Conservation (phyloP, 2,888 invertebrate genomes). For the Oscheius sp. region DNA sequence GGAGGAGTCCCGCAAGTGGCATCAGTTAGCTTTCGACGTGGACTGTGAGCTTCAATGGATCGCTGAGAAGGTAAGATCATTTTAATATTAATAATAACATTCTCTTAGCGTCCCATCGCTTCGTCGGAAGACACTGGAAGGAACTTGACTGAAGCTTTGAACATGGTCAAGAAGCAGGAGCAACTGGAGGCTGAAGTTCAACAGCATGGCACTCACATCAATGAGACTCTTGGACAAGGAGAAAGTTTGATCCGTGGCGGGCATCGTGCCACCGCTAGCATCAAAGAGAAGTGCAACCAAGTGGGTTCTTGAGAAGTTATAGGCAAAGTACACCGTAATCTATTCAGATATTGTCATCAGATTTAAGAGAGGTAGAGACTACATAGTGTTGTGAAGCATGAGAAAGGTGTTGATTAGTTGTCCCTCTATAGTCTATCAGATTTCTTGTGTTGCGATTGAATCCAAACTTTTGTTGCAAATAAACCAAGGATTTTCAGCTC, state of each 20-base stretch:
- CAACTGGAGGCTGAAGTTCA: constrained; percentile 88
- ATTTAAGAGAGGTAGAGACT: constrained; percentile 16
- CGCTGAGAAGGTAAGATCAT: constrained; percentile 80
- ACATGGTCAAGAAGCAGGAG: constrained; percentile 89
- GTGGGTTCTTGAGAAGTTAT: constrained; percentile 73
- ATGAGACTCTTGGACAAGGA: constrained; percentile 86
- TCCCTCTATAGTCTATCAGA: neutral
- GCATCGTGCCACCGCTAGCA: constrained; percentile 86
- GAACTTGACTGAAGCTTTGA: constrained; percentile 91
- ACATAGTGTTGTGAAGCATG: constrained; percentile 9
- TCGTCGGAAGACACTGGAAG: constrained; percentile 82
- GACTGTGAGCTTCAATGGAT: constrained; percentile 95
- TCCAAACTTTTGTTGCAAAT: neutral
- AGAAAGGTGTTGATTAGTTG: constrained; percentile 5
- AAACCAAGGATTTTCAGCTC: constrained; percentile 38
- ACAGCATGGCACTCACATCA: constrained; percentile 87
- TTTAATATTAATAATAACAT: neutral
- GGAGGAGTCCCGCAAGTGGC: constrained; percentile 88
- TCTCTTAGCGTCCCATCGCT: constrained; percentile 80
- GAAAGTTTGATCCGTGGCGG: constrained; percentile 82
- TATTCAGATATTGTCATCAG: constrained; percentile 15
- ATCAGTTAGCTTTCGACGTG: constrained; percentile 92
- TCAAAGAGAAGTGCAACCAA: constrained; percentile 83
- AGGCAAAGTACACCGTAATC: neutral
- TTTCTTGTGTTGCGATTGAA: neutral